Evolutionary conservation across 2,113 vertebrate species (phyloP), one percentile per base, ranked within the genome.

Genomic region (Dipodomys stephensi): DNA sequence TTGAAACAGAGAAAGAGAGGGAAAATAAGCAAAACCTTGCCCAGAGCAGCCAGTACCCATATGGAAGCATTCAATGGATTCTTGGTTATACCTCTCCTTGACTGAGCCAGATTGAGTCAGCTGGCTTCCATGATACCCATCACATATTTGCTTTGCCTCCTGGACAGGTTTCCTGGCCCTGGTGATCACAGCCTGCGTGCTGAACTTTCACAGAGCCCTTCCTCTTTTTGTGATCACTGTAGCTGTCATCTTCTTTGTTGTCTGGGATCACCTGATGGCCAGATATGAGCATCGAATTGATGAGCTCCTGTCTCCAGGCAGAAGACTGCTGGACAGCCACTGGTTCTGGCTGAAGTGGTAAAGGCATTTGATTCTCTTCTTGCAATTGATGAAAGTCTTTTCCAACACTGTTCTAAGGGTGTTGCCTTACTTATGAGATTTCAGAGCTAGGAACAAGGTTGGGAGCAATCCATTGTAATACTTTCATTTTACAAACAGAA

Each of bases 331-430:
- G 73, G 88, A 95, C 89, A 97, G 92, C 60, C 98, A 98, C 8
- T 98, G 97, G 98, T 96, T 98, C 96, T 98, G 98, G 98, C 90
- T 99, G 53, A 99, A 98, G 98, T 99, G 99, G 99, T 99, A 98
- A 98, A 94, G 97, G 88, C 28, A 4, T 28, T 68, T 82, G 20
- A 35, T 22, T 94, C 87, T 94, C 39, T 22, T 91, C 35, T 49
- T 91, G 73, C 73, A 53, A 2, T n/a, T 62, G 46, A 71, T 28
- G 82, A 46, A 11, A 23, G 46, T 88, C 64, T 81, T 82, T 87
- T 32, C 30, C 60, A 84, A 60, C 30, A 85, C 23, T 28, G 15
- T 64, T 92, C 72, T 94, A 49, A 94, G 86, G 76, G 68, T 35
- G 27, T 27, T 81, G 80, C 72, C 27, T 92, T 64, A 15, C 25